phyloP scores from a whole-genome alignment of 2,888 invertebrate species.

The Hipparchia semele region DNA sequence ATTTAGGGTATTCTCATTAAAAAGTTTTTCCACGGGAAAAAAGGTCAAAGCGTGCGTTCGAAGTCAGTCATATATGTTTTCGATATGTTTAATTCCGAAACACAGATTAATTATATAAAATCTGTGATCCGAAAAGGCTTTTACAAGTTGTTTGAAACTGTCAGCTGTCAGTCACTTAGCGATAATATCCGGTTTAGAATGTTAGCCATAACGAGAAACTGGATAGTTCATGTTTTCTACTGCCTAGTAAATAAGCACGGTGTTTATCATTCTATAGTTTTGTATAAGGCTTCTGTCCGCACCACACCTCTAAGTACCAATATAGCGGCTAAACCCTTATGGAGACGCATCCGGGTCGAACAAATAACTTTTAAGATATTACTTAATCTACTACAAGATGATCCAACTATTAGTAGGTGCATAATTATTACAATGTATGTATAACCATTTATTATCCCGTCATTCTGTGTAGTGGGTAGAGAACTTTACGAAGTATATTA shows the following conservation, averaged over 20 bases:
- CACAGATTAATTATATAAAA: no score
- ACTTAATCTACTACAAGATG: not conserved
- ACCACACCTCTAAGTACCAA: not conserved
- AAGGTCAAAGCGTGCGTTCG: constrained; percentile 6
- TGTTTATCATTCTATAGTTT: constrained; percentile 4
- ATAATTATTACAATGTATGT: not conserved
- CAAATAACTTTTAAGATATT: no score
- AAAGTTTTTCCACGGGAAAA: constrained; percentile 9
- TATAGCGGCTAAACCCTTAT: no score
- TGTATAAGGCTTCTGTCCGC: not conserved
- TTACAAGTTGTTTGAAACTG: constrained; percentile 13
- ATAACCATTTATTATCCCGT: constrained; percentile 2
- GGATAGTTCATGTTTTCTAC: constrained; percentile 9
- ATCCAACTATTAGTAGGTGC: constrained; percentile 7
- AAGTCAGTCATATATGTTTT: constrained; percentile 21
- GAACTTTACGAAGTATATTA: not conserved
- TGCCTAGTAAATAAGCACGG: not conserved
- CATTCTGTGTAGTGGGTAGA: constrained; percentile 10
- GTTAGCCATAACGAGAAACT: constrained; percentile 11
- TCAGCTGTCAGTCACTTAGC: constrained; percentile 12
- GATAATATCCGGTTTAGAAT: constrained; percentile 16
- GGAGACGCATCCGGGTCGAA: no score
- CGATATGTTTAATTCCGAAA: constrained; percentile 1
- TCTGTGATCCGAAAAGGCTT: not conserved
- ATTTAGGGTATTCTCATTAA: constrained; percentile 9